A percentile compares a stretch with the other conserved stretches of the same genome.
These are phyloP conservation scores for Brachionus asplanchnoidis DNA, from an alignment of 1,140 invertebrate genomes.

Conservation along the genomic window DNA sequence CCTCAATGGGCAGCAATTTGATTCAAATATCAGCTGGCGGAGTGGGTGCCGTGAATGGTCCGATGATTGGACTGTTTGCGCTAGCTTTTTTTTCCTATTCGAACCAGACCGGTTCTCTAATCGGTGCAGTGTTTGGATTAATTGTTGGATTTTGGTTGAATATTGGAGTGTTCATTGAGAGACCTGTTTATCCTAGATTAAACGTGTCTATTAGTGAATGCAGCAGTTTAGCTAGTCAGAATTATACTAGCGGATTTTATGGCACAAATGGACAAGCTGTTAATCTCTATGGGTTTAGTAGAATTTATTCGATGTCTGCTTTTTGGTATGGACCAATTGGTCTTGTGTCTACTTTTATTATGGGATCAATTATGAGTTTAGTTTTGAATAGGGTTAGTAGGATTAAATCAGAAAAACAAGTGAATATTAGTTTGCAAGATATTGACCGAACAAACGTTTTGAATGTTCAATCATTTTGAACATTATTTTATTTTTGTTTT, in stretches of 20 bases:
- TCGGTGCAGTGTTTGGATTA: not conserved
- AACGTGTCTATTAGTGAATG: not conserved
- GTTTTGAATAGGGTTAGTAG: not conserved
- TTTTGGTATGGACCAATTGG: not conserved
- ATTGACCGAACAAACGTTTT: not conserved
- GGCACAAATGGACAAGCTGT: not conserved
- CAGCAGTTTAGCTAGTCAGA: not conserved
- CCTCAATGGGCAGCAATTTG: not conserved
- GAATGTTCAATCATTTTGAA: not conserved
- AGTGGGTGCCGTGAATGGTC: not conserved
- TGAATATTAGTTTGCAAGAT: not conserved
- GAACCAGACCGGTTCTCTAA: not conserved
- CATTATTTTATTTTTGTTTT: no score
- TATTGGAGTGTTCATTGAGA: not conserved
- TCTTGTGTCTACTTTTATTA: not conserved
- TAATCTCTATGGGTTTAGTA: not conserved
- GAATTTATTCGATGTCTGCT: not conserved
- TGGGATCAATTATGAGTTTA: not conserved
- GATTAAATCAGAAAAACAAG: not conserved
- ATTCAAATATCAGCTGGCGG: not conserved
- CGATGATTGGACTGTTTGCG: not conserved
- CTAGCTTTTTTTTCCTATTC: not conserved
- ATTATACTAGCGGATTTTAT: not conserved
- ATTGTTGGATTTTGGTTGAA: not conserved
- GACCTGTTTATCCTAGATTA: not conserved